Conservation (phyloP, 2,888 invertebrate genomes). For the Thera britannica region DNA sequence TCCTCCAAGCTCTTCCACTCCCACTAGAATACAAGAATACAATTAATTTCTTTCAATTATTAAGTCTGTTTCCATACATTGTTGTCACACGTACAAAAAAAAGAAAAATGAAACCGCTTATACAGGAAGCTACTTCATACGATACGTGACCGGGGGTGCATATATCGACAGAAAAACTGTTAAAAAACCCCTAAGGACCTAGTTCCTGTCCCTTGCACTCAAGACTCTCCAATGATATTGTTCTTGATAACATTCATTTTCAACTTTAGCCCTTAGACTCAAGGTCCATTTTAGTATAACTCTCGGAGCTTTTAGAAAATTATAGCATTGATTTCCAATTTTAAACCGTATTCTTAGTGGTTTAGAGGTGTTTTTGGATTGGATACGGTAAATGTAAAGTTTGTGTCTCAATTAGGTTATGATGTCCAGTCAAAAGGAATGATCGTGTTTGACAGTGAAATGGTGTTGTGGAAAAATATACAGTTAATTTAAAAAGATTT, state of each 20-base stretch:
- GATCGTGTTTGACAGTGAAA: slow-evolving; percentile 63
- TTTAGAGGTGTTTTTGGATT: slow-evolving; percentile 17
- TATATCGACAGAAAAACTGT: slow-evolving; percentile 75
- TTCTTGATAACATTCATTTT: slow-evolving; percentile 20
- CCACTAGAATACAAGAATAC: no score
- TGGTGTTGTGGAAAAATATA: slow-evolving; percentile 37
- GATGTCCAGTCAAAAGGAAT: slow-evolving; percentile 62
- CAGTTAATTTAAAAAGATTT: not conserved
- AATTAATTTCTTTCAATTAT: no score
- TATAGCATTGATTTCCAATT: slow-evolving; percentile 17
- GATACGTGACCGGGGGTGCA: slow-evolving; percentile 82
- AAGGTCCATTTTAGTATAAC: slow-evolving; percentile 9
- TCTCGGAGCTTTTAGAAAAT: slow-evolving; percentile 36
- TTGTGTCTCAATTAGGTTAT: slow-evolving; percentile 67
- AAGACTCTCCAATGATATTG: slow-evolving; percentile 35
- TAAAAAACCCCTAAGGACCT: slow-evolving; percentile 75
- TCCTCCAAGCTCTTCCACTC: no score
- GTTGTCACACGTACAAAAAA: slow-evolving; percentile 43
- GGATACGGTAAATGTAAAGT: slow-evolving; percentile 37
- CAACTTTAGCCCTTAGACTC: slow-evolving; percentile 10
- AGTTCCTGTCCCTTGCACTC: slow-evolving; percentile 37
- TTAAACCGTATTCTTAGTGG: slow-evolving; percentile 19
- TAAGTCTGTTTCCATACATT: slow-evolving; percentile 46
- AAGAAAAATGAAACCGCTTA: slow-evolving; percentile 80
- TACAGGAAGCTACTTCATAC: slow-evolving; percentile 80